Conservation (phyloP, 1,140 invertebrate genomes). For the Coptotermes formosanus region DNA sequence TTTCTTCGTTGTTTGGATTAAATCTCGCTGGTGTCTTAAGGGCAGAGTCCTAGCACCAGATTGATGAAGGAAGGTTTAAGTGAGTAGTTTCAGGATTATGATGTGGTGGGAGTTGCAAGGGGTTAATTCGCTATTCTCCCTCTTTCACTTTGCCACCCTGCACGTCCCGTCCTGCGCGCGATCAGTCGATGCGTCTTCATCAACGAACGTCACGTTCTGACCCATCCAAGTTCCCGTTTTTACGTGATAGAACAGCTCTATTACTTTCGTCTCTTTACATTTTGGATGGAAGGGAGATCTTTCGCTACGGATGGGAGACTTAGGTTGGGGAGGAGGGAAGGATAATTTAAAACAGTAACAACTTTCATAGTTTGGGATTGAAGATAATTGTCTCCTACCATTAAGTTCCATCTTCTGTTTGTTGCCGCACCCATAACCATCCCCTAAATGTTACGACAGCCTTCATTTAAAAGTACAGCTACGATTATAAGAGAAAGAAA, state of each 20-base stretch:
- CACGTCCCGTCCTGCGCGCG: neutral
- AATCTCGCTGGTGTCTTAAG: neutral
- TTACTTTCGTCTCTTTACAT: slow-evolving; percentile 1
- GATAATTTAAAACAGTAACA: slow-evolving; percentile 4
- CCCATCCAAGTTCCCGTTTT: neutral
- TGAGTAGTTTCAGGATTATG: slow-evolving; percentile 11
- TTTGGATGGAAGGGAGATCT: too few relatives aligned
- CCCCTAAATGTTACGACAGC: too few relatives aligned
- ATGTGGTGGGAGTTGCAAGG: neutral
- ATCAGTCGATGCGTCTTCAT: slow-evolving; percentile 10
- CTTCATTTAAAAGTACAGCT: too few relatives aligned
- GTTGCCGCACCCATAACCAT: too few relatives aligned
- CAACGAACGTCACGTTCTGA: neutral
- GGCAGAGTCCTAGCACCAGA: neutral
- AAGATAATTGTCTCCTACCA: neutral
- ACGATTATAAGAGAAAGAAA: too few relatives aligned
- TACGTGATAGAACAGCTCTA: neutral
- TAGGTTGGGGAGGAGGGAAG: neutral
- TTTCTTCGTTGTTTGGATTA: neutral
- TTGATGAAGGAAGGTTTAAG: slow-evolving; percentile 5
- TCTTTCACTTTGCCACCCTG: neutral
- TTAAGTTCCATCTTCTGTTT: neutral
- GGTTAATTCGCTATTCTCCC: neutral
- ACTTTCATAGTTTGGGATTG: neutral
- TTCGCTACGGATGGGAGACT: neutral